These are phyloP conservation scores for Drosophila austrosaltans DNA, from an alignment of 2,888 invertebrate genomes.

Conservation along the genomic window DNA sequence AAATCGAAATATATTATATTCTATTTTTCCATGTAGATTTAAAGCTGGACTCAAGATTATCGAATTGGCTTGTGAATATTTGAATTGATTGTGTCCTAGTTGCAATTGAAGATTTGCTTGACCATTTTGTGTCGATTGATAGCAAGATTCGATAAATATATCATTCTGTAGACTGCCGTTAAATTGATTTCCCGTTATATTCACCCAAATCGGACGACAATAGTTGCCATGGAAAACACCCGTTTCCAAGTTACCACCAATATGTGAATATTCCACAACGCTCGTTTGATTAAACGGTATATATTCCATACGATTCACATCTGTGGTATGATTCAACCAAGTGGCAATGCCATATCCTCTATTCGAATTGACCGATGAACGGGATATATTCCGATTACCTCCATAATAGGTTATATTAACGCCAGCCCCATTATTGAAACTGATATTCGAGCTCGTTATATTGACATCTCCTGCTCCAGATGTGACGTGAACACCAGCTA, in stretches of 20 bases:
- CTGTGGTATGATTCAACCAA: constrained; percentile 93
- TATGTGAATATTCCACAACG: constrained; percentile 92
- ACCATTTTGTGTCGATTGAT: constrained; percentile 84
- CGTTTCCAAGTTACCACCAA: constrained; percentile 93
- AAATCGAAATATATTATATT: constrained; percentile 94
- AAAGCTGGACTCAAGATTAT: constrained; percentile 92
- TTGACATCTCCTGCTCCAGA: constrained; percentile 97
- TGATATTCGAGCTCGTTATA: constrained; percentile 94
- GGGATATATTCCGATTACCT: constrained; percentile 95
- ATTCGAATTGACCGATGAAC: constrained; percentile 93
- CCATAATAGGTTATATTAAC: constrained; percentile 98
- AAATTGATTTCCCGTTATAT: constrained; percentile 96
- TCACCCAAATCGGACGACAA: constrained; percentile 92
- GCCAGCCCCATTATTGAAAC: constrained; percentile 96
- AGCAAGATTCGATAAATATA: constrained; percentile 93
- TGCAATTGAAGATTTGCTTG: constrained; percentile 86
- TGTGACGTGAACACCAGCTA: constrained; percentile 94
- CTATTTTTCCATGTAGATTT: constrained; percentile 90
- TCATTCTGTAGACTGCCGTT: constrained; percentile 91
- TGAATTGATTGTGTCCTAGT: constrained; percentile 94
- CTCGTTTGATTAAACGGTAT: constrained; percentile 93
- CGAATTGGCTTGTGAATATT: constrained; percentile 89
- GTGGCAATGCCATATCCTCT: constrained; percentile 94
- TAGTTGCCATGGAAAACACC: constrained; percentile 97
- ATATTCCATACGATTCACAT: constrained; percentile 87